These are phyloP conservation scores for Onychomys leucogaster DNA, from an alignment of 2,797 vertebrate species.

Conservation along the genomic window DNA sequence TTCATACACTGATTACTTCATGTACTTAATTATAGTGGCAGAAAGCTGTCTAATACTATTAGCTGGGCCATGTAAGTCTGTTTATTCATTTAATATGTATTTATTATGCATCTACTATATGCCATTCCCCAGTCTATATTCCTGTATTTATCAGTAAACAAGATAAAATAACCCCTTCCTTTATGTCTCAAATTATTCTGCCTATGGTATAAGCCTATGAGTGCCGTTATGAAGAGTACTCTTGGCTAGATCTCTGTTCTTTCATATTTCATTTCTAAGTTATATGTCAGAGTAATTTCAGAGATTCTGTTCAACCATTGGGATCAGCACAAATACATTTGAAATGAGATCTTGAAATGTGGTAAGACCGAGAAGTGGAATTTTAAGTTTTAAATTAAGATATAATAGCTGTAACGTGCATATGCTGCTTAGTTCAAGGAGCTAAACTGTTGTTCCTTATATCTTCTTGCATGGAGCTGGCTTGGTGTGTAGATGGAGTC, in stretches of 20 bases:
- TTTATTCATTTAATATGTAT: not conserved
- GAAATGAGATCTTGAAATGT: not conserved
- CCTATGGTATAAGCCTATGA: not conserved
- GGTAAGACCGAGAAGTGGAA: not conserved
- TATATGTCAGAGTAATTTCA: not conserved
- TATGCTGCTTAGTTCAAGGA: not conserved
- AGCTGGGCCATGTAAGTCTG: not conserved
- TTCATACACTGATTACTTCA: not conserved
- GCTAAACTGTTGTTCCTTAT: not conserved
- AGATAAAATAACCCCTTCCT: not conserved
- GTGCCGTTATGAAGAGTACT: not conserved
- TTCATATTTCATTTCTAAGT: conserved; percentile 2
- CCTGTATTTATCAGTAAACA: conserved; percentile 5
- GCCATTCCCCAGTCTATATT: not conserved
- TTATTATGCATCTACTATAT: not conserved
- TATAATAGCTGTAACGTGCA: not conserved
- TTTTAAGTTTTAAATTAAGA: conserved; percentile 43
- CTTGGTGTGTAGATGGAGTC: not conserved
- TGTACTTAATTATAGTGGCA: not conserved
- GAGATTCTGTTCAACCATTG: not conserved
- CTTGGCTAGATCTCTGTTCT: not conserved
- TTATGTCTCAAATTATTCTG: not conserved
- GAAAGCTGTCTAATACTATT: not conserved
- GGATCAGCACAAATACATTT: not conserved
- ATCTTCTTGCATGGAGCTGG: not conserved